Base-by-base conservation (phyloP, 1,140 invertebrate species). In the Dryas iulia region DNA sequence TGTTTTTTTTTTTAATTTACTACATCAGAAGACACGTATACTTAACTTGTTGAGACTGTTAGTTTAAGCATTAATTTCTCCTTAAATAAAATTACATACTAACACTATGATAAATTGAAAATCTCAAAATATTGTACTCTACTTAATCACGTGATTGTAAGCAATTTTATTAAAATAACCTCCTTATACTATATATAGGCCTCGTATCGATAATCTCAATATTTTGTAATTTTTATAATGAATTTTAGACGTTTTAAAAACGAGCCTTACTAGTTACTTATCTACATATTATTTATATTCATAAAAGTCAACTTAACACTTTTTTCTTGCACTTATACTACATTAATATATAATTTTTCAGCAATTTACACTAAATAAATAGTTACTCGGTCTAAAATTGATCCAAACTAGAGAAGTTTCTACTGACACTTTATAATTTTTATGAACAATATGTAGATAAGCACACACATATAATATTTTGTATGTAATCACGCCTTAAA, bases 41-140 rank as follows among this genome's bases (percentile, higher is more conserved):
- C 83, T 87, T 86, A 87, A 86, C 78, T 82, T 73, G 68, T 79
- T 79, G 83, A 87, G 84, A 87, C 84, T 87, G 84, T 77, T 87
- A 87, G 81, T 71, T 67, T 82, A 83, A 79, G 79, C 70, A 72
- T 71, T 69, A 59, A 64, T 67, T 71, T 72, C 60, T 65, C 61
- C 57, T 47, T 31, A 33, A 58, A 30, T 71, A 68, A 73, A 67
- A 28, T 65, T 65, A 61, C 35, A 56, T 64, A 76, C 70, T 71
- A 73, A 79, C 69, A 68, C 56, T 56, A 31, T 63, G 5, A 53
- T 56, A 26, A 28, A 62, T 26, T 31, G n/a, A 62, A n/a, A 63
- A 63, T 63, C 61, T 63, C 61, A 56, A 56, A 66, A 59, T 56
- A 65, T 52, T 68, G 57, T 72, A 73, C 58, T 62, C 58, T 71